Evolutionary conservation across 2,797 vertebrate genomes (phyloP).

Genomic region (Acropternis orthonyx): DNA sequence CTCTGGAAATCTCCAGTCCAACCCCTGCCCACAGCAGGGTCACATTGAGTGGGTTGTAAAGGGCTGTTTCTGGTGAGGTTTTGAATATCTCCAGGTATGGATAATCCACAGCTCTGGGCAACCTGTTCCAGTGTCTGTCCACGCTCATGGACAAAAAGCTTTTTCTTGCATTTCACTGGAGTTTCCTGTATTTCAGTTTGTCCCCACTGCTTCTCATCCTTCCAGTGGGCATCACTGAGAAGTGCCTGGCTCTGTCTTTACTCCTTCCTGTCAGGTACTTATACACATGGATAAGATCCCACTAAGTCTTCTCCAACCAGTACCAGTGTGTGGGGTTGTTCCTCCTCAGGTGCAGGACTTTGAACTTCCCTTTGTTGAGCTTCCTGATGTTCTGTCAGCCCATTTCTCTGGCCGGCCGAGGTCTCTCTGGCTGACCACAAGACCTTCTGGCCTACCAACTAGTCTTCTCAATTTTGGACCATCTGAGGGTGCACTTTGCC

Average conservation of each 20-base stretch:
- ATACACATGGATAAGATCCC: neutral
- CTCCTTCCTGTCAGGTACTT: neutral
- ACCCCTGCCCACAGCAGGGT: neutral
- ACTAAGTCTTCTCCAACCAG: neutral
- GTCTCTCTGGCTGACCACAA: neutral
- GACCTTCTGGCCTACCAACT: neutral
- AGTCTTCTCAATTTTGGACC: neutral
- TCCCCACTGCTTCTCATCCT: neutral
- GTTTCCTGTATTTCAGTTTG: neutral
- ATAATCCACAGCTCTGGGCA: neutral
- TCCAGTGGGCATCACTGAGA: neutral
- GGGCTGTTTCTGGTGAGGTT: neutral
- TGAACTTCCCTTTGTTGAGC: neutral
- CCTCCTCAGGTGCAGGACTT: neutral
- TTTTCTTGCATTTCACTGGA: neutral
- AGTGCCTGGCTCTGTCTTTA: neutral
- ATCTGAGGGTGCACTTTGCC: neutral
- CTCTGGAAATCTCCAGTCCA: neutral
- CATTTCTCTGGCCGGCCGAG: neutral
- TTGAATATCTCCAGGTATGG: neutral
- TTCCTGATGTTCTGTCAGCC: neutral
- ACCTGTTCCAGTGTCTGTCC: neutral
- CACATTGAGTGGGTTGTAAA: neutral
- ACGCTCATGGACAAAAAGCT: neutral
- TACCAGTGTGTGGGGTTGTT: neutral